Evolutionary conservation across 1,140 invertebrate species (phyloP).

Genomic region (Vanessa atalanta): DNA sequence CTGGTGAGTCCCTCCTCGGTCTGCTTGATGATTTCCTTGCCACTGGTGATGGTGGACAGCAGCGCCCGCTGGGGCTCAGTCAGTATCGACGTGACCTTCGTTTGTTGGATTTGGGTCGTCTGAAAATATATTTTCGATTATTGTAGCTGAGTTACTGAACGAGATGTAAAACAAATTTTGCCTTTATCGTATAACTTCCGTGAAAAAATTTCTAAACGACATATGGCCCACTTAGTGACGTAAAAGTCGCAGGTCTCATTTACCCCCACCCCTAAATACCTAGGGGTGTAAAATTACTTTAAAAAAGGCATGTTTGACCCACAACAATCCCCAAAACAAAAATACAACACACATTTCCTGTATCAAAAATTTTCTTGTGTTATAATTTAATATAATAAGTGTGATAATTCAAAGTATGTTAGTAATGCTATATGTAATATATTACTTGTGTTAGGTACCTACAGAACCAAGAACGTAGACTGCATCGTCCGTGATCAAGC

Average conservation of each 20-base stretch:
- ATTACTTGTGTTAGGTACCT: conserved; percentile 56
- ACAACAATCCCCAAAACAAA: too few species aligned
- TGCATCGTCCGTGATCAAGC: conserved; percentile 55
- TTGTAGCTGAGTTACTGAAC: neutral
- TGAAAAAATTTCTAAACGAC: too few species aligned
- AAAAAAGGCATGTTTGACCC: too few species aligned
- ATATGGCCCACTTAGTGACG: too few species aligned
- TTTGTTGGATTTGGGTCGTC: conserved; percentile 89
- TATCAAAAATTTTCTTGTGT: too few species aligned
- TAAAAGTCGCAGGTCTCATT: too few species aligned
- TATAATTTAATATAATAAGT: neutral
- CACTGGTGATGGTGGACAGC: conserved; percentile 92
- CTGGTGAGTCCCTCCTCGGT: conserved; percentile 90
- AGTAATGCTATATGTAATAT: neutral
- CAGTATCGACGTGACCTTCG: conserved; percentile 90
- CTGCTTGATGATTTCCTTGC: conserved; percentile 91
- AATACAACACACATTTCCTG: too few species aligned
- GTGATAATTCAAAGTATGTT: neutral
- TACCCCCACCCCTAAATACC: too few species aligned
- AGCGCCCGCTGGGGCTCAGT: conserved; percentile 95
- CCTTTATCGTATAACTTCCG: too few species aligned
- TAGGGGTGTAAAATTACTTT: too few species aligned
- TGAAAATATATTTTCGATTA: conserved; percentile 32
- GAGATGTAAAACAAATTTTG: too few species aligned
- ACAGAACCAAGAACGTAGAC: conserved; percentile 69